phyloP scores from a whole-genome alignment of 2,888 invertebrate species.

The Melanostoma mellinum region DNA sequence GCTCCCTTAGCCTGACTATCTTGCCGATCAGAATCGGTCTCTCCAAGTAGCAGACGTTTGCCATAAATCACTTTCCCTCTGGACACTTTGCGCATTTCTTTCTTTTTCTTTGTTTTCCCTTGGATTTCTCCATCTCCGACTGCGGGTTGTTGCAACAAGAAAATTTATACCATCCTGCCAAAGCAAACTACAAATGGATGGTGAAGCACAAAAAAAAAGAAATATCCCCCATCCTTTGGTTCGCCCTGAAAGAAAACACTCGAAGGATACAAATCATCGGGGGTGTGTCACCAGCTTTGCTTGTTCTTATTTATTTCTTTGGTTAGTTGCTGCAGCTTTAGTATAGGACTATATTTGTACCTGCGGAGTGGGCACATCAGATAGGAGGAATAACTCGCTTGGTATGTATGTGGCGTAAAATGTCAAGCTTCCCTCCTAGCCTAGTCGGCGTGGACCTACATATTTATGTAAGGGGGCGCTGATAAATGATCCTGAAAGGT shows the following conservation, averaged over 20 bases:
- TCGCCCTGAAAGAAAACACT: constrained; percentile 49
- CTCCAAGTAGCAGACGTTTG: constrained; percentile 41
- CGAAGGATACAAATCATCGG: constrained; percentile 66
- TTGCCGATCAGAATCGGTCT: constrained; percentile 26
- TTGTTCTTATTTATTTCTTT: constrained; percentile 34
- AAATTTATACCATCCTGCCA: constrained; percentile 27
- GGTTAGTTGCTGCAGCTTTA: constrained; percentile 27
- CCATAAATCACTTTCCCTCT: constrained; percentile 64
- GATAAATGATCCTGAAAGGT: constrained; percentile 61
- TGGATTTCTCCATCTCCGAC: constrained; percentile 3
- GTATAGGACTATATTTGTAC: constrained; percentile 5
- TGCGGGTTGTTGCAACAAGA: constrained; percentile 16
- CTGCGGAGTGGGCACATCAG: constrained; percentile 6
- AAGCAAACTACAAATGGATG: constrained; percentile 38
- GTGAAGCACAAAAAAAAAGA: constrained; percentile 4
- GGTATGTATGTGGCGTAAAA: constrained; percentile 34
- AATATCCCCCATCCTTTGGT: not conserved
- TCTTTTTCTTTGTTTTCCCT: not conserved
- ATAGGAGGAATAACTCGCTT: not conserved
- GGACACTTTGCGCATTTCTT: constrained; percentile 31
- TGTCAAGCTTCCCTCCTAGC: constrained; percentile 34
- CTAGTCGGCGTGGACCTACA: constrained; percentile 1
- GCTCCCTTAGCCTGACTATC: constrained; percentile 24
- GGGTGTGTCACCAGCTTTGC: constrained; percentile 53
- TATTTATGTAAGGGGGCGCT: constrained; percentile 21